Percentiles rank a stretch among this genome's conserved stretches.
phyloP scores from a whole-genome alignment of 2,113 vertebrate genomes.

The Perccottus glenii region DNA sequence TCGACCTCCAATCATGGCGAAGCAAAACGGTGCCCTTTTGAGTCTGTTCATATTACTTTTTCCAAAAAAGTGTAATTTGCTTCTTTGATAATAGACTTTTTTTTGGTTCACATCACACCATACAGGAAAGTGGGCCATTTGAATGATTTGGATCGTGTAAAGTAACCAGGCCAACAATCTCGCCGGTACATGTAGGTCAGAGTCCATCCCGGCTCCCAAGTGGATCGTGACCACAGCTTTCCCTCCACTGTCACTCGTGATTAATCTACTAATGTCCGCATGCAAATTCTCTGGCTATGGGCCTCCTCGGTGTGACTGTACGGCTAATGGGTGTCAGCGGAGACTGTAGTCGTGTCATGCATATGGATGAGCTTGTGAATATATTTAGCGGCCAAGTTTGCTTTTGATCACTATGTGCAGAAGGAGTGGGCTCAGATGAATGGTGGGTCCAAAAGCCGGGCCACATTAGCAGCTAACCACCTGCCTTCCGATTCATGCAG shows the following conservation, averaged over 20 bases:
- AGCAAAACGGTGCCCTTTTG: constrained; percentile 7
- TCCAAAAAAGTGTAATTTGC: constrained; percentile 31
- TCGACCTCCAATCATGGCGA: constrained; percentile 21
- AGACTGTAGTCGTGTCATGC: constrained; percentile 72
- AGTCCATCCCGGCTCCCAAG: constrained; percentile 63
- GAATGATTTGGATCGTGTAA: constrained; percentile 61
- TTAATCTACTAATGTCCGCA: constrained; percentile 77
- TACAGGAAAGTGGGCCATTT: constrained; percentile 57
- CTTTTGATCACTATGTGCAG: constrained; percentile 66
- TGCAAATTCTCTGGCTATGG: constrained; percentile 73
- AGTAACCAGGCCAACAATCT: constrained; percentile 55
- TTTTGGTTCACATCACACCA: constrained; percentile 8
- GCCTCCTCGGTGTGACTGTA: constrained; percentile 62
- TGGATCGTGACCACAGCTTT: constrained; percentile 56
- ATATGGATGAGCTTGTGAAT: constrained; percentile 77
- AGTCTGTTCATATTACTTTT: constrained; percentile 1
- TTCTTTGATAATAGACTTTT: constrained; percentile 23
- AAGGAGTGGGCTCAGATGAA: constrained; percentile 62
- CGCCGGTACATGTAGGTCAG: constrained; percentile 68
- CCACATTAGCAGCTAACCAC: constrained; percentile 62
- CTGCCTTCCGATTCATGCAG: constrained; percentile 52
- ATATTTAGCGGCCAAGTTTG: constrained; percentile 71
- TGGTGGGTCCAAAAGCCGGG: constrained; percentile 44
- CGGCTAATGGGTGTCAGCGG: constrained; percentile 65
- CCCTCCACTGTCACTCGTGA: constrained; percentile 74